Percentiles rank a stretch among this genome's conserved stretches.
Evolutionary conservation across 2,888 invertebrate genomes (phyloP).

Genomic region (Tortrix viridana): DNA sequence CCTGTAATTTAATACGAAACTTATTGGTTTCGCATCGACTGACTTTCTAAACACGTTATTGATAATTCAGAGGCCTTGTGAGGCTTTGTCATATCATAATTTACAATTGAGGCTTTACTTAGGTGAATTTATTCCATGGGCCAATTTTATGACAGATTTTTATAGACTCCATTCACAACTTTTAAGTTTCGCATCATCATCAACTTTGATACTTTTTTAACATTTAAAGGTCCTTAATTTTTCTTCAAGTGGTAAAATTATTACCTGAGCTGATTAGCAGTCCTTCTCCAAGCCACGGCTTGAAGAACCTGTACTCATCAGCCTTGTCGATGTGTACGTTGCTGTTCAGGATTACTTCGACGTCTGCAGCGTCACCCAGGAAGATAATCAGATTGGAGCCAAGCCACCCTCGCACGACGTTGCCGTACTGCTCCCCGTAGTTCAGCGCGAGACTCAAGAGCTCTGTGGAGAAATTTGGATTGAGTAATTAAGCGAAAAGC

Average conservation of each 20-base stretch:
- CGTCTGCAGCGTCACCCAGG: slow-evolving; percentile 87
- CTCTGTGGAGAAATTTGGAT: slow-evolving; percentile 63
- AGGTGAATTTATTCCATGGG: too few relatives aligned
- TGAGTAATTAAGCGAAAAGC: too few relatives aligned
- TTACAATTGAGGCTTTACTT: too few relatives aligned
- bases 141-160: too few relatives aligned
- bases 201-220: not conserved
- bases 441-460: slow-evolving; percentile 79
- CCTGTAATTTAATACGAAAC: slow-evolving; percentile 67
- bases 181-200: too few relatives aligned
- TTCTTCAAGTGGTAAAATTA: too few relatives aligned
- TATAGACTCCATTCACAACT: too few relatives aligned
- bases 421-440: slow-evolving; percentile 79
- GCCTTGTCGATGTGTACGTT: slow-evolving; percentile 91
- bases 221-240: not conserved
- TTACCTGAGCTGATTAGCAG: slow-evolving; percentile 89
- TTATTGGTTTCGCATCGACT: not conserved
- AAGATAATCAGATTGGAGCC: slow-evolving; percentile 88
- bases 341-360: slow-evolving; percentile 89
- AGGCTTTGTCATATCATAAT: too few relatives aligned
- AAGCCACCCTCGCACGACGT: slow-evolving; percentile 86
- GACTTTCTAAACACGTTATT: not conserved
- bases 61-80: too few relatives aligned
- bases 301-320: slow-evolving; percentile 88
- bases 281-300: slow-evolving; percentile 92